Percentiles rank a stretch among this genome's conserved stretches.
Conservation (phyloP, 2,888 invertebrate species). For the Reticulitermes lucifugus region DNA sequence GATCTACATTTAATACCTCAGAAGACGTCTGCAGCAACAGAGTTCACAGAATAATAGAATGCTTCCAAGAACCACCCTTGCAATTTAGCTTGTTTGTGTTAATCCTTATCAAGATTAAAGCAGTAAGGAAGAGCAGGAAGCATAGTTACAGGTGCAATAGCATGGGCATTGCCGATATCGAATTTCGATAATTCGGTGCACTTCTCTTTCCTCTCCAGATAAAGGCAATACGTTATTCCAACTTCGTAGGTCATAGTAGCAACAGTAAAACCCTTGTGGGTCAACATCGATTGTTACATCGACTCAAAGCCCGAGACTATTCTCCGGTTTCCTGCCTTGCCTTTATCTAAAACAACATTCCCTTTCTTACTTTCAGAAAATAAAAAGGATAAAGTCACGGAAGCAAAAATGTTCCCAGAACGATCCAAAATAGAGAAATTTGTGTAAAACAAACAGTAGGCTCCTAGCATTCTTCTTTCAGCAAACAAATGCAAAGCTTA, state of each 20-base stretch:
- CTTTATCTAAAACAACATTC: background rate
- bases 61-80: background rate
- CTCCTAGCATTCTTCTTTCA: background rate
- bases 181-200: constrained; percentile 25
- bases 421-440: background rate
- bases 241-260: constrained; percentile 24
- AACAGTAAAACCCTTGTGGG: constrained; percentile 21
- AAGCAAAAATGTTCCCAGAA: background rate
- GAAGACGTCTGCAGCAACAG: background rate
- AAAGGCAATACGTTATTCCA: constrained; percentile 34
- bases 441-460: background rate
- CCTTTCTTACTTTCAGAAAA: background rate
- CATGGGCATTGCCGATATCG: constrained; percentile 38
- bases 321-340: background rate
- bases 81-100: constrained; percentile 14
- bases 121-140: background rate
- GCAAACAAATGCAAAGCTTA: background rate
- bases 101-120: constrained; percentile 30
- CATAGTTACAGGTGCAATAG: constrained; percentile 44
- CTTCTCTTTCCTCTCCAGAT: background rate
- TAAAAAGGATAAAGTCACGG: background rate
- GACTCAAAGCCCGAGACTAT: background rate
- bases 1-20: too few species aligned
- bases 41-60: background rate
- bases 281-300: constrained; percentile 17